Evolutionary conservation across 2,888 invertebrate species (phyloP).

Genomic region (Craniophora ligustri): DNA sequence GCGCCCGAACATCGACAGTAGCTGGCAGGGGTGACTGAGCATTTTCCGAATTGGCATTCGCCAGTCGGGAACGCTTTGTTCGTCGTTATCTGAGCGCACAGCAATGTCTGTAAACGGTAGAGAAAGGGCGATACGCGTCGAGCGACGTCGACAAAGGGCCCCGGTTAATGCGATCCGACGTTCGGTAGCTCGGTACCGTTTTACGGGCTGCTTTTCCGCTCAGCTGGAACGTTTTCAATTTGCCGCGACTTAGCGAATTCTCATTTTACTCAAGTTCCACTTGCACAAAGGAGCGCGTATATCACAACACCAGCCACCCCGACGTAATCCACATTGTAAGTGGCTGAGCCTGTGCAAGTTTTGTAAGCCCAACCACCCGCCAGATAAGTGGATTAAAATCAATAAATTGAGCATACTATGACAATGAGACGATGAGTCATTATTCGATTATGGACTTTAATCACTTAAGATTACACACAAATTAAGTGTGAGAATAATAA

Average conservation of each 20-base stretch:
- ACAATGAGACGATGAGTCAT: not conserved
- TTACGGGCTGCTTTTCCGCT: conserved; percentile 63
- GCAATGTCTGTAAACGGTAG: conserved; percentile 70
- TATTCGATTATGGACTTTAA: too few relatives aligned
- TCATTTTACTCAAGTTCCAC: conserved; percentile 69
- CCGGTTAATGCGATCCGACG: conserved; percentile 69
- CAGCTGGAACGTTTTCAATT: conserved; percentile 75
- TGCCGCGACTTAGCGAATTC: conserved; percentile 71
- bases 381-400: conserved; percentile 47
- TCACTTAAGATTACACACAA: too few relatives aligned
- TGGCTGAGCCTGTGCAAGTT: conserved; percentile 53
- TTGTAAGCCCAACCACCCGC: conserved; percentile 40
- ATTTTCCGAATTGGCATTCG: conserved; percentile 71
- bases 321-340: conserved; percentile 61
- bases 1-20: conserved; percentile 59
- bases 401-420: not conserved
- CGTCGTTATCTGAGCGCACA: conserved; percentile 74
- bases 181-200: conserved; percentile 55
- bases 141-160: conserved; percentile 66
- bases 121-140: conserved; percentile 64
- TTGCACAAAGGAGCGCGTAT: conserved; percentile 69
- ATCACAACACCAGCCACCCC: conserved; percentile 64
- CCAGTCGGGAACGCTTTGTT: conserved; percentile 69
- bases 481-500: too few relatives aligned
- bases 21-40: conserved; percentile 70